Percentiles rank a stretch among this genome's conserved stretches.
These are phyloP conservation scores for Gambelia wislizenii DNA, from an alignment of 2,797 vertebrate genomes.

Conservation along the genomic window DNA sequence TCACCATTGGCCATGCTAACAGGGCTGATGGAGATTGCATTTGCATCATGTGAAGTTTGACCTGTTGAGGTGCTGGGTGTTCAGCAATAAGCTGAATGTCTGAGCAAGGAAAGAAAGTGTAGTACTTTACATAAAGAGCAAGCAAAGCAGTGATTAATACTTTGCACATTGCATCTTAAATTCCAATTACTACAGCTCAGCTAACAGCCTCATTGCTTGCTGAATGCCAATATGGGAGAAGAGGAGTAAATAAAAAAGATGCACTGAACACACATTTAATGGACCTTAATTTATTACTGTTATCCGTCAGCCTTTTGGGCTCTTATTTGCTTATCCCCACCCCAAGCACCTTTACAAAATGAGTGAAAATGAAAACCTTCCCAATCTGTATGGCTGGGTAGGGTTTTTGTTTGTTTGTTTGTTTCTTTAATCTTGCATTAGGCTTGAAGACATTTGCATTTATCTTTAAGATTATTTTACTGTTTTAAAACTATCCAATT, in stretches of 20 bases:
- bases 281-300: background rate
- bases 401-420: too few relatives aligned
- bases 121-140: background rate
- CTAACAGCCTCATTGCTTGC: background rate
- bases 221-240: background rate
- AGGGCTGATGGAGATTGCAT: background rate
- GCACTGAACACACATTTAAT: conserved; percentile 11
- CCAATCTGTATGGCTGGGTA: accelerated
- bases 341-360: background rate
- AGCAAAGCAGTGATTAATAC: background rate
- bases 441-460: background rate
- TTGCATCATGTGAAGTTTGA: background rate
- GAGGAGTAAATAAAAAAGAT: background rate
- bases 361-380: conserved; percentile 8
- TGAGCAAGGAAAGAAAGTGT: background rate
- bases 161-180: background rate
- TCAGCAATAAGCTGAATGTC: background rate
- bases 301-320: background rate
- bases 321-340: background rate
- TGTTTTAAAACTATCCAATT: conserved; percentile 27
- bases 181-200: background rate
- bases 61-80: background rate
- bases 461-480: background rate
- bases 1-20: background rate
- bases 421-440: background rate